Base-by-base conservation (phyloP, 1,140 invertebrate species). In the Uloborus diversus region DNA sequence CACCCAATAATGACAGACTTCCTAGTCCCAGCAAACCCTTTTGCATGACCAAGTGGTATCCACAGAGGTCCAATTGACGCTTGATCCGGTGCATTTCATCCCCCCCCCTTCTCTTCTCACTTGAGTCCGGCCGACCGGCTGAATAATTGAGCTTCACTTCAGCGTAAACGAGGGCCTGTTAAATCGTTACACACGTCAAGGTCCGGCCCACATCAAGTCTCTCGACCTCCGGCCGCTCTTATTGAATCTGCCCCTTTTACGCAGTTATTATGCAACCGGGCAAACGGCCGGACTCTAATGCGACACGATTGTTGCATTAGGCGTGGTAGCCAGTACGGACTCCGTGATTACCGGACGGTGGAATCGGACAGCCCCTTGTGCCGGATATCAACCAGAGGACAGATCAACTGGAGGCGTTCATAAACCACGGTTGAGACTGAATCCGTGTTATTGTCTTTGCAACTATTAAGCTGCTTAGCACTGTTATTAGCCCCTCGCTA, bases 261-360 rank as follows among this genome's bases (percentile, higher is more conserved):
- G 33, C 32, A 23, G 56, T 73, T 73, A 73, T 73, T 73, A 73
- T 61, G 69, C 69, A 73, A n/a, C n/a, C n/a, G n/a, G 13, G 33
- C 35, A 30, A 51, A 33, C 49, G 69, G 53, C 35, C 32, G 68
- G 11, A 51, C 49, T 30, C 37, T 57, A 70, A 70, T 70, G 49
- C n/a, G 28, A 73, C 69, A 73, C 56, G 69, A 73, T 73, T 73
- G 69, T 73, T 73, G 69, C 69, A 73, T 73, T 73, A 73, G 56
- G 56, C 32, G 53, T 27, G 69, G 68, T 32, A 23, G 14, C 7
- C 47, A 30, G 23, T 32, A 30, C 42, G 42, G 47, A 27, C 25
- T 11, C 65, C 42, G 20, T 17, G 17, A 27, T 64, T 28, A 64
- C 61, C 57, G 27, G n/a, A 4, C 57, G 2, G 7, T 13, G 17